Percentiles rank a stretch among this genome's conserved stretches.
Evolutionary conservation across 2,797 vertebrate genomes (phyloP).

Genomic region (Sebastes hopkinsi): DNA sequence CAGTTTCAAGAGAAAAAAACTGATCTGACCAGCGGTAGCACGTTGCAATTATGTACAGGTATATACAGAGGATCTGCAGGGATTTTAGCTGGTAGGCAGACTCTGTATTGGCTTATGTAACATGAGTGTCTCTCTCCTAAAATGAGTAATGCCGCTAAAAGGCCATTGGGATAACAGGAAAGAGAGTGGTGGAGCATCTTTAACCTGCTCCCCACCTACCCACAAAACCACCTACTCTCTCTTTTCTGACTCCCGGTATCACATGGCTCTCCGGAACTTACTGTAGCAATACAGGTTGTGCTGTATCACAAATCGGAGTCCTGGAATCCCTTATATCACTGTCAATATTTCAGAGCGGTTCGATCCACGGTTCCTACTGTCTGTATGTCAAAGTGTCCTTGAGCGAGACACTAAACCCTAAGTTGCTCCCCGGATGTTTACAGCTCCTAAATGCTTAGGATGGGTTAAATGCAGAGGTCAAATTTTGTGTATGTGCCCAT

Average conservation of each 20-base stretch:
- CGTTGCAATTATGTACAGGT: slow-evolving; percentile 46
- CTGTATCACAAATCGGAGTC: slow-evolving; percentile 32
- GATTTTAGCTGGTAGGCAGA: slow-evolving; percentile 58
- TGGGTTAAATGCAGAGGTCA: too few species aligned
- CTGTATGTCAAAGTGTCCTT: too few species aligned
- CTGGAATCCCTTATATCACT: slow-evolving; percentile 23
- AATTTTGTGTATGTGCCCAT: too few species aligned
- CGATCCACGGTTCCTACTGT: too few species aligned
- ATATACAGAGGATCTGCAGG: slow-evolving; percentile 46
- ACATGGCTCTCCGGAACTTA: slow-evolving; percentile 33
- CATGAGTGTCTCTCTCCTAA: slow-evolving; percentile 67
- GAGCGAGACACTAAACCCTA: too few species aligned
- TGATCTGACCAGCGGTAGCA: slow-evolving; percentile 17
- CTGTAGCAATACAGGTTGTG: slow-evolving; percentile 30
- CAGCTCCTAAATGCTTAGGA: too few species aligned
- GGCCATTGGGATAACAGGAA: slow-evolving; percentile 65
- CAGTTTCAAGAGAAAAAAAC: slow-evolving; percentile 1
- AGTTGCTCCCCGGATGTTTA: too few species aligned
- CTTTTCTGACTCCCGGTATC: slow-evolving; percentile 35
- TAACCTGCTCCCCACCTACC: slow-evolving; percentile 71
- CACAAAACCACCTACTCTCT: slow-evolving; percentile 66
- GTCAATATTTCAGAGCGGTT: slow-evolving; percentile 5
- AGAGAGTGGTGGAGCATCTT: slow-evolving; percentile 60
- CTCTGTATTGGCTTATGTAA: slow-evolving; percentile 67
- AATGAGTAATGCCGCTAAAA: slow-evolving; percentile 73